Conservation (phyloP, 2,888 invertebrate species). For the Venustoraphidia nigricollis region DNA sequence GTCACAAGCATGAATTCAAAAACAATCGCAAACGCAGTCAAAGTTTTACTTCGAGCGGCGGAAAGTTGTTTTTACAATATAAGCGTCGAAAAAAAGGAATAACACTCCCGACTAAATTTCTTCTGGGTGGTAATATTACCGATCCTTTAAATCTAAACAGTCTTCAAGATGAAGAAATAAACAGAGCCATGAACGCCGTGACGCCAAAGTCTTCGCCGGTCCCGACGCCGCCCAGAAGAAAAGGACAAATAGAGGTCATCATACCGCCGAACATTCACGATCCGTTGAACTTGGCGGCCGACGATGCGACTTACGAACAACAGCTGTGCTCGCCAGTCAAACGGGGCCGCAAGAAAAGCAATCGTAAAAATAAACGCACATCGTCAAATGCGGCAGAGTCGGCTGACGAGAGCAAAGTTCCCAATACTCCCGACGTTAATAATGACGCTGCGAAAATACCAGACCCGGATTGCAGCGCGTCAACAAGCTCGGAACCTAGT, state of each 20-base stretch:
- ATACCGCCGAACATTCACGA: slow-evolving; percentile 88
- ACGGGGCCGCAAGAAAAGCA: slow-evolving; percentile 41
- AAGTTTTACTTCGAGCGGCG: slow-evolving; percentile 43
- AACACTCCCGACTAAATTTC: slow-evolving; percentile 83
- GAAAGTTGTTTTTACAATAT: slow-evolving; percentile 59
- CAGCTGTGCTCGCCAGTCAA: slow-evolving; percentile 56
- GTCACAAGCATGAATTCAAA: slow-evolving; percentile 31
- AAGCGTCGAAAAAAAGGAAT: slow-evolving; percentile 60
- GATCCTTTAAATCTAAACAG: slow-evolving; percentile 91
- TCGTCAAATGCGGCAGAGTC: slow-evolving; percentile 25
- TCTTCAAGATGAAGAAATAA: slow-evolving; percentile 65
- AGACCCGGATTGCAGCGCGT: slow-evolving; percentile 9
- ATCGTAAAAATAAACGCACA: slow-evolving; percentile 45
- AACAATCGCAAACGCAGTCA: slow-evolving; percentile 48
- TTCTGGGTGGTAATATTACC: slow-evolving; percentile 86
- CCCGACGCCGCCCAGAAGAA: slow-evolving; percentile 65
- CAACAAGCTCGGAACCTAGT: not conserved
- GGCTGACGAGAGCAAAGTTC: slow-evolving; percentile 13
- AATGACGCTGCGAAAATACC: slow-evolving; percentile 27
- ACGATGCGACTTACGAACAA: slow-evolving; percentile 70
- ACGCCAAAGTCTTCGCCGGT: slow-evolving; percentile 87
- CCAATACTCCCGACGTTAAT: slow-evolving; percentile 22
- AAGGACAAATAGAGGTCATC: slow-evolving; percentile 73
- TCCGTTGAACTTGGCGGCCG: slow-evolving; percentile 73
- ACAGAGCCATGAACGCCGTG: slow-evolving; percentile 69